Percentiles rank a stretch among this genome's conserved stretches.
These are phyloP conservation scores for Chaetodon auriga DNA, from an alignment of 2,113 vertebrate genomes.

Conservation along the genomic window DNA sequence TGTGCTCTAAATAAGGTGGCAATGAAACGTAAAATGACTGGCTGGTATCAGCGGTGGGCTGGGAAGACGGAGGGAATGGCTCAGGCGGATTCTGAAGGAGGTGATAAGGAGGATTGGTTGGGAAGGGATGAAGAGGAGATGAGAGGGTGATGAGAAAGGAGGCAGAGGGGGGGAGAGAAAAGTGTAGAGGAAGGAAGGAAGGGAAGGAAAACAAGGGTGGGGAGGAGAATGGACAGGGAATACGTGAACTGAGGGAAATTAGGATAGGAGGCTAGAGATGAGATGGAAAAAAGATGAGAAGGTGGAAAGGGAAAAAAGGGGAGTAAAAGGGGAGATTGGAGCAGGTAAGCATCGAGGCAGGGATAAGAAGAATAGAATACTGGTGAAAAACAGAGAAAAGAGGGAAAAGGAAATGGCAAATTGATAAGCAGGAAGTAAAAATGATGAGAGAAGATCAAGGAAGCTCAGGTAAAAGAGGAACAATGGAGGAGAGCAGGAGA, in stretches of 20 bases:
- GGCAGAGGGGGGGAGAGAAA: not conserved
- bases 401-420: not conserved
- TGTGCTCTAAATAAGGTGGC: conserved; percentile 42
- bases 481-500: conserved; percentile 8
- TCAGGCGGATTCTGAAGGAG: conserved; percentile 27
- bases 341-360: not conserved
- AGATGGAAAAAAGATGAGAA: not conserved
- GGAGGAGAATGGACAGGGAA: not conserved
- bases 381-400: not conserved
- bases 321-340: not conserved
- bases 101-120: conserved; percentile 11
- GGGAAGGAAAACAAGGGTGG: not conserved
- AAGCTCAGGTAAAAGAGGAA: conserved; percentile 8
- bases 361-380: not conserved
- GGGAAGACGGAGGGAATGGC: conserved; percentile 2
- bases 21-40: conserved; percentile 43
- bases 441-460: not conserved
- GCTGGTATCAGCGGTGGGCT: conserved; percentile 4
- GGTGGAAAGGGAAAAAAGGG: not conserved
- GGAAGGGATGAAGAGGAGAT: not conserved
- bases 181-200: not conserved
- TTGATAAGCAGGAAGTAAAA: not conserved
- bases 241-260: not conserved
- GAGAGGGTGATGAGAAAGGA: not conserved
- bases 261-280: too few species aligned